Conservation (phyloP, 2,113 vertebrate species). For the Thamnaconus septentrionalis region DNA sequence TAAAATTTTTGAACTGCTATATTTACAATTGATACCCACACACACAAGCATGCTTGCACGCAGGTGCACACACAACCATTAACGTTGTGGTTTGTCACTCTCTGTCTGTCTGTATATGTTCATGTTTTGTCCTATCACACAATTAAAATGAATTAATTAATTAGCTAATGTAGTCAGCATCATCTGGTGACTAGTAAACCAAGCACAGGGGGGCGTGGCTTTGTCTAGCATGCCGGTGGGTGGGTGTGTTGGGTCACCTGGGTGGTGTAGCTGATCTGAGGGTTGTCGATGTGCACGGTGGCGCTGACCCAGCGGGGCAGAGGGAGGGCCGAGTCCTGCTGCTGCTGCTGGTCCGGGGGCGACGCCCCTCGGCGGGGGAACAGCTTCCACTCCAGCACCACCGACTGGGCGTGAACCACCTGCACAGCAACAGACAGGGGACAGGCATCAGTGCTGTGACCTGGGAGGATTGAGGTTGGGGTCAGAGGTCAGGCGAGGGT, state of each 20-base stretch:
- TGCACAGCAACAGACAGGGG: constrained; percentile 2
- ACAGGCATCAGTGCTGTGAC: too few relatives aligned
- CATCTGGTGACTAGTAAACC: too few relatives aligned
- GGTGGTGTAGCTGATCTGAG: constrained; percentile 81
- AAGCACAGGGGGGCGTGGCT: background rate
- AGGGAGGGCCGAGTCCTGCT: constrained; percentile 25
- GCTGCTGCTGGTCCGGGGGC: constrained; percentile 35
- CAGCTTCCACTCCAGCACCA: constrained; percentile 80
- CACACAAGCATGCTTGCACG: too few relatives aligned
- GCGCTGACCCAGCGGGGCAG: constrained; percentile 76
- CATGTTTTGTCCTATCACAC: too few relatives aligned
- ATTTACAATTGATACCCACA: too few relatives aligned
- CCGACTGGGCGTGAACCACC: constrained; percentile 79
- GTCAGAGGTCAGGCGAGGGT: background rate
- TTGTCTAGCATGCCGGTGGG: background rate
- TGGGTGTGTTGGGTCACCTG: constrained; percentile 40
- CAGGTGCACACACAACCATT: too few relatives aligned
- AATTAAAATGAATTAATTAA: too few relatives aligned
- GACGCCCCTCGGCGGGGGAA: constrained; percentile 34
- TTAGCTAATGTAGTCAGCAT: too few relatives aligned
- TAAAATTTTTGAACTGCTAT: too few relatives aligned
- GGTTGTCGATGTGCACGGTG: constrained; percentile 80
- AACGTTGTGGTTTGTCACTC: too few relatives aligned
- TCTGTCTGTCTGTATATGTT: too few relatives aligned
- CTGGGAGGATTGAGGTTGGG: too few relatives aligned